Evolutionary conservation across 2,797 vertebrate species (phyloP).

Genomic region (Telmatherina bonti): DNA sequence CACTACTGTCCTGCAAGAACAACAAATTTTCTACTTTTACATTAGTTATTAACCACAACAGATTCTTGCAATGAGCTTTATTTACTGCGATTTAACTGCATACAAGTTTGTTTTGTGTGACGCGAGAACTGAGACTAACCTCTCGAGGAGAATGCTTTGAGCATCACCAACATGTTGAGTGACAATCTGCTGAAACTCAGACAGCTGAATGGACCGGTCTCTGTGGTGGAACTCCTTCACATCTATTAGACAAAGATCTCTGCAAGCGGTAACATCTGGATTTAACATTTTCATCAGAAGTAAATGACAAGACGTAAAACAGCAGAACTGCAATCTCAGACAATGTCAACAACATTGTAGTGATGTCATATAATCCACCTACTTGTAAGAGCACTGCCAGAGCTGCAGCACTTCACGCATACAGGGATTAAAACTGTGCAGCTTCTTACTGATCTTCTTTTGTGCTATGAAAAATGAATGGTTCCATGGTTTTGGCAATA

Average conservation of each 20-base stretch:
- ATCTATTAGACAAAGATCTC: slow-evolving; percentile 87
- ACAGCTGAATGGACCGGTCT: slow-evolving; percentile 85
- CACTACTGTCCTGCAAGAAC: too few species aligned
- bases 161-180: slow-evolving; percentile 82
- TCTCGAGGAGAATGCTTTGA: slow-evolving; percentile 82
- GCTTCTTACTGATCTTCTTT: slow-evolving; percentile 79
- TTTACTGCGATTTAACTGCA: background rate
- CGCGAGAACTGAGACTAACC: slow-evolving; percentile 71
- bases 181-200: slow-evolving; percentile 83
- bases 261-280: slow-evolving; percentile 59
- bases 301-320: background rate
- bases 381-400: slow-evolving; percentile 88
- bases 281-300: background rate
- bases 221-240: slow-evolving; percentile 82
- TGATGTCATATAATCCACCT: slow-evolving; percentile 48
- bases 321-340: background rate
- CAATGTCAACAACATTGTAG: background rate
- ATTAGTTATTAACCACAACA: too few species aligned
- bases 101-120: background rate
- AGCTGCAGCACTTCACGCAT: slow-evolving; percentile 84
- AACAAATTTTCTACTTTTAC: too few species aligned
- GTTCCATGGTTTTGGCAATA: slow-evolving; percentile 89
- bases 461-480: slow-evolving; percentile 81
- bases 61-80: background rate
- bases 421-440: slow-evolving; percentile 85